Evolutionary conservation across 2,888 invertebrate species (phyloP), one percentile per base, ranked within the genome.

Genomic region (Odontothrips loti): DNA sequence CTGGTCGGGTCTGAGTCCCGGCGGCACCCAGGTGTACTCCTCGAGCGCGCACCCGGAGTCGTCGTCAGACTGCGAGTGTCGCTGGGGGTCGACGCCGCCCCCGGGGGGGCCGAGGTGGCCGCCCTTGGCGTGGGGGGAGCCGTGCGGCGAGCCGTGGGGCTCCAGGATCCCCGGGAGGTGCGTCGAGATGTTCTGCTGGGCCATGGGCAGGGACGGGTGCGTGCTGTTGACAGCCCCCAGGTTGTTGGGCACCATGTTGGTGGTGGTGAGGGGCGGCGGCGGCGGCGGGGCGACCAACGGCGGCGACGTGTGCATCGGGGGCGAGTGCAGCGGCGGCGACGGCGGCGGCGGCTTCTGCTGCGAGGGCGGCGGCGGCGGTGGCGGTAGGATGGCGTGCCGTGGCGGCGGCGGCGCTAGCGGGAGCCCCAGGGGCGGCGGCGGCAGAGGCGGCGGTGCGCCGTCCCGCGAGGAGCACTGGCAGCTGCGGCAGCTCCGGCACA

Each of bases 21-120:
- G 96, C 68, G 99, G 99, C 83, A 98, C 96, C 98, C 98, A 99
- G 1, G 97, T 97, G 88, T 98, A 98, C 88, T 99, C 98, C 87
- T 99, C 98, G 84, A 99, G 89, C 34, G 98, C 98, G 87, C 98
- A 99, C 15, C 99, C 98, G 81, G 96, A 96, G 88, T 99, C 99
- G 87, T 98, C 98, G 87, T 99, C 99, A 83, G 96, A 96, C 87
- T 97, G 96, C 80, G 96, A 95, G 86, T 95, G 95, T 83, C 95
- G 88, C 86, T 95, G 95, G 82, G 94, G 93, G 86, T 94, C 94
- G 83, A 88, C 86, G 80, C 88, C 88, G 17, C 87, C 88, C 88
- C 87, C 81, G 86, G 86, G 84, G 87, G 88, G 85, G 86, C n/a
- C 87, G 86, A 86, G 84, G 81, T 85, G 82, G 87, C 6, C 89